Evolutionary conservation across 2,888 invertebrate species (phyloP).

Genomic region (Phalera bucephala): DNA sequence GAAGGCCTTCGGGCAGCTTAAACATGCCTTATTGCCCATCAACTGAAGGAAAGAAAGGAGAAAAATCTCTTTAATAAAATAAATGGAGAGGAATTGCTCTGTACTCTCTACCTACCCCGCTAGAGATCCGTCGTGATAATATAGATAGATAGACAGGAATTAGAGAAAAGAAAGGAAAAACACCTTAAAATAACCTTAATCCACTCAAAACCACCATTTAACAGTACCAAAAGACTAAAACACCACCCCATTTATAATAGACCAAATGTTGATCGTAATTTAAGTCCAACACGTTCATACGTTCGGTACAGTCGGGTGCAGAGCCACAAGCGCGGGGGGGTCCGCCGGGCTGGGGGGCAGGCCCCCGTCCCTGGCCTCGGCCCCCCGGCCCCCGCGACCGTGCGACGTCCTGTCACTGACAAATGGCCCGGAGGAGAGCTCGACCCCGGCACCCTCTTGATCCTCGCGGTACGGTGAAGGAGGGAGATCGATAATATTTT

Average conservation of each 20-base stretch:
- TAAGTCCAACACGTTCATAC: conserved; percentile 45
- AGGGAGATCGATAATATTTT: conserved; percentile 11
- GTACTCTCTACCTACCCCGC: too few relatives aligned
- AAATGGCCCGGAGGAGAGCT: conserved; percentile 79
- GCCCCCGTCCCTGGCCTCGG: conserved; percentile 5
- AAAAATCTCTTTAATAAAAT: too few relatives aligned
- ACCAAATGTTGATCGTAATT: conserved; percentile 43
- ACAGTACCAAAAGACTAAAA: conserved; percentile 1
- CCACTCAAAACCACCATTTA: conserved; percentile 4
- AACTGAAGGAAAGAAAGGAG: too few relatives aligned
- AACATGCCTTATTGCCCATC: too few relatives aligned
- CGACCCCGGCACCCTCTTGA: conserved; percentile 75
- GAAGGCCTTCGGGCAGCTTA: too few relatives aligned
- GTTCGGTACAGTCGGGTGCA: conserved; percentile 60
- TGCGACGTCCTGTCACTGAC: conserved; percentile 80
- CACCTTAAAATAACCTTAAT: conserved; percentile 1
- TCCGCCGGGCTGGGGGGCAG: conserved; percentile 42
- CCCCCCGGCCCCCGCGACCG: conserved; percentile 27
- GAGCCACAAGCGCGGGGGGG: conserved; percentile 61
- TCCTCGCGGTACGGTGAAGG: conserved; percentile 39
- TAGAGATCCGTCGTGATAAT: too few relatives aligned
- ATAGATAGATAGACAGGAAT: too few relatives aligned
- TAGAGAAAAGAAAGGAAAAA: too few relatives aligned
- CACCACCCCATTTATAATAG: conserved; percentile 31
- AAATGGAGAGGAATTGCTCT: too few relatives aligned